Evolutionary conservation across 2,797 vertebrate genomes (phyloP).

Genomic region (Pangasius mekongensis): DNA sequence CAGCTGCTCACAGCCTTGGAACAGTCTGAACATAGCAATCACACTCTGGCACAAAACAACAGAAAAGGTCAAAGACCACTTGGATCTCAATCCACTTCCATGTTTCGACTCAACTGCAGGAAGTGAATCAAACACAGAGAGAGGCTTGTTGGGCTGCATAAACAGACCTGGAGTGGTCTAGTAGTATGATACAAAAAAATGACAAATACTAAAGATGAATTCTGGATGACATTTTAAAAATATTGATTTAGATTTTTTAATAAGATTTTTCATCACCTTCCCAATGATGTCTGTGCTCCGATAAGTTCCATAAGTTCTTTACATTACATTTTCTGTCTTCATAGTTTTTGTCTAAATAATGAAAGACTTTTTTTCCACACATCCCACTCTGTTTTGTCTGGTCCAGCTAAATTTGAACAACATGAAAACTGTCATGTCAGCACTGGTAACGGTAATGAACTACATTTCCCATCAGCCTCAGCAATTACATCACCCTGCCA

Average conservation of each 20-base stretch:
- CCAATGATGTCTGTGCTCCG: neutral
- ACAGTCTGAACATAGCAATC: neutral
- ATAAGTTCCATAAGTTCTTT: neutral
- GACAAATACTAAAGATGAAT: neutral
- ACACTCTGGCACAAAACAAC: neutral
- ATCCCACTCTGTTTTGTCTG: neutral
- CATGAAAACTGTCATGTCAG: neutral
- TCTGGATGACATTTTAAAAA: neutral
- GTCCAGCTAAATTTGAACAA: neutral
- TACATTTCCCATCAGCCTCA: slow-evolving; percentile 11
- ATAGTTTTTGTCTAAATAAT: neutral
- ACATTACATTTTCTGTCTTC: neutral
- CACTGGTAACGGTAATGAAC: neutral
- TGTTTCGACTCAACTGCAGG: neutral
- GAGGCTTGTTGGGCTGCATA: neutral
- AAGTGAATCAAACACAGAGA: neutral
- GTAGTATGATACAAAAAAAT: neutral
- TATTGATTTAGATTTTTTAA: neutral
- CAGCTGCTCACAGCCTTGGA: neutral
- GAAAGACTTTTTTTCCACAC: neutral
- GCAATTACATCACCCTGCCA: neutral
- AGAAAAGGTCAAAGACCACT: neutral
- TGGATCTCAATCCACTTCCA: neutral
- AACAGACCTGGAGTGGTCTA: neutral
- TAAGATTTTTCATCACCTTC: neutral